A percentile compares a stretch with the other conserved stretches of the same genome.
Conservation (phyloP, 2,113 vertebrate species). For the Phyllostomus hastatus region DNA sequence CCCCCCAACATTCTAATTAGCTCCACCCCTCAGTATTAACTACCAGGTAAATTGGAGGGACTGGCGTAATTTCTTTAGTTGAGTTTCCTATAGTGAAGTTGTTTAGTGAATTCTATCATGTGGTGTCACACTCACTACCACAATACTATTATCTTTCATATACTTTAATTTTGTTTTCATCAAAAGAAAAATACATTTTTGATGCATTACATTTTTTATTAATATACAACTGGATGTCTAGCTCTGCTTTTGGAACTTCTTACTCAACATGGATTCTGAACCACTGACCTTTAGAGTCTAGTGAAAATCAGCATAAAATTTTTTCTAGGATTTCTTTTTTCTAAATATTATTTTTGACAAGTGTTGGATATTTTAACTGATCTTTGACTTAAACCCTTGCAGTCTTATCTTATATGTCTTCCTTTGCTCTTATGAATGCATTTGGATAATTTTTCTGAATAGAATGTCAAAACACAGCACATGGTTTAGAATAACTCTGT, state of each 20-base stretch:
- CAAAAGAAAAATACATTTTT: background rate
- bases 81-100: background rate
- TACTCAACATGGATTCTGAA: background rate
- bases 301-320: constrained; percentile 52
- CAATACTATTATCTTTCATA: background rate
- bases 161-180: constrained; percentile 32
- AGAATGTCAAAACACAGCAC: constrained; percentile 64
- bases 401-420: constrained; percentile 64
- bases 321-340: constrained; percentile 40
- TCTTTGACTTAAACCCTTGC: constrained; percentile 58
- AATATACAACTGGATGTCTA: background rate
- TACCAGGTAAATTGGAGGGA: background rate
- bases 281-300: constrained; percentile 2
- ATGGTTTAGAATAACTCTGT: constrained; percentile 61
- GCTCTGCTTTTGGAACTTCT: background rate
- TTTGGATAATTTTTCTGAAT: constrained; percentile 57
- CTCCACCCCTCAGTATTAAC: background rate
- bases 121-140: background rate
- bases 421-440: constrained; percentile 48
- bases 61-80: background rate
- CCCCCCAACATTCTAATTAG: background rate
- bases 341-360: constrained; percentile 68
- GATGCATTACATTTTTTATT: constrained; percentile 8
- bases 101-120: background rate
- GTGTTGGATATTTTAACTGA: constrained; percentile 50